phyloP scores from a whole-genome alignment of 2,797 vertebrate species.

The Anguilla megastoma region DNA sequence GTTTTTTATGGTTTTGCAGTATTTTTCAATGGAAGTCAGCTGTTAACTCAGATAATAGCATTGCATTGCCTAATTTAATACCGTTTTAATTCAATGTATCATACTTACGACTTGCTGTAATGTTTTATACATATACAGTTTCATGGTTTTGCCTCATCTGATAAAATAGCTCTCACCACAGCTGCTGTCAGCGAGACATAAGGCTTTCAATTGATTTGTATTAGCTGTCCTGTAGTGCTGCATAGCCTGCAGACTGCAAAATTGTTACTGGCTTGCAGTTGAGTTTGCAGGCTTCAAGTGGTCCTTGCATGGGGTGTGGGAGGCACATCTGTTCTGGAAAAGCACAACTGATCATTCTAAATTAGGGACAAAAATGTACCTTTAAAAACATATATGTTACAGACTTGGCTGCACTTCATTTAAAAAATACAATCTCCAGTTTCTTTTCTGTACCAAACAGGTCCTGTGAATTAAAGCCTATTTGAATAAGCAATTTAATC shows the following conservation, averaged over 20 bases:
- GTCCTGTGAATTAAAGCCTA: not conserved
- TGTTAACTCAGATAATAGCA: no score
- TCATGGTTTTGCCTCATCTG: not conserved
- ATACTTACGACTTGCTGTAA: not conserved
- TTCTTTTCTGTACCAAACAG: not conserved
- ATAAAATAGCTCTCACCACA: not conserved
- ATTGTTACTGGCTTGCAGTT: not conserved
- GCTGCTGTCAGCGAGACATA: not conserved
- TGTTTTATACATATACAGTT: not conserved
- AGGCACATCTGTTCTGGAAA: not conserved
- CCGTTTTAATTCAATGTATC: not conserved
- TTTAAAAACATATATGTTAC: not conserved
- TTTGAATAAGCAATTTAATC: constrained; percentile 14
- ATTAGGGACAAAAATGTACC: not conserved
- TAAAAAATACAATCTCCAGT: not conserved
- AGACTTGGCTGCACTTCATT: not conserved
- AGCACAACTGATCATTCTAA: not conserved
- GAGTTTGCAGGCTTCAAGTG: not conserved
- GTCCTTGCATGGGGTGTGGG: not conserved
- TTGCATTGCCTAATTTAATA: not conserved
- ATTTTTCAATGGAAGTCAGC: no score
- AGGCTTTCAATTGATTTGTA: not conserved
- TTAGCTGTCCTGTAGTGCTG: not conserved
- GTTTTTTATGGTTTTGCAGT: no score
- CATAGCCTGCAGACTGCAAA: not conserved